A percentile compares a stretch with the other conserved stretches of the same genome.
Conservation (phyloP, 2,797 vertebrate species). For the Pyrocephalus nanus region DNA sequence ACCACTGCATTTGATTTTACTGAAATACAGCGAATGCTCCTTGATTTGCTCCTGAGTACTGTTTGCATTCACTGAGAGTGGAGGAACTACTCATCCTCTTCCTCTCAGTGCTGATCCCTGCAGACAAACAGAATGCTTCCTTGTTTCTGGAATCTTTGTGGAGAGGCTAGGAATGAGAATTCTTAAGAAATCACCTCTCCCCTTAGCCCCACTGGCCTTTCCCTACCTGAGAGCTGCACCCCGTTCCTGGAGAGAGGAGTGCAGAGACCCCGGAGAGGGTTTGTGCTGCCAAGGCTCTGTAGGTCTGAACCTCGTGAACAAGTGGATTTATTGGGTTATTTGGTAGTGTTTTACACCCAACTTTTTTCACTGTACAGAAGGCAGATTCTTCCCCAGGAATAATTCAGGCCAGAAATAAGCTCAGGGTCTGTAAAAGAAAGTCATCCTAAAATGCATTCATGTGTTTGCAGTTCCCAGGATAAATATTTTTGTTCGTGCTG, state of each 20-base stretch:
- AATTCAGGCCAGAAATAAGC: not conserved
- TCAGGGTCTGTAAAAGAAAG: not conserved
- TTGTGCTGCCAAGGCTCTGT: accelerated
- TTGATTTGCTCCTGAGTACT: not conserved
- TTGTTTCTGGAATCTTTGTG: not conserved
- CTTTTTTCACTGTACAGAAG: not conserved
- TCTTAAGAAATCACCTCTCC: not conserved
- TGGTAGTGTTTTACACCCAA: not conserved
- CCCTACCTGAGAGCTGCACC: not conserved
- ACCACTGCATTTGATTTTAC: accelerated
- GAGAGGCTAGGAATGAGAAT: not conserved
- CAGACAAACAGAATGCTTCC: not conserved
- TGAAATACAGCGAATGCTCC: not conserved
- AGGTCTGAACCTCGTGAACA: not conserved
- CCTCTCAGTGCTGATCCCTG: accelerated
- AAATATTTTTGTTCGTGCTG: not conserved
- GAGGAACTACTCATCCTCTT: not conserved
- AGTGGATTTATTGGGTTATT: not conserved
- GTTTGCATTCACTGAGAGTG: not conserved
- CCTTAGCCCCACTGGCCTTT: not conserved
- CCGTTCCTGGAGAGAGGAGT: not conserved
- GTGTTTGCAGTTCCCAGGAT: not conserved
- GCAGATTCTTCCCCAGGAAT: not conserved
- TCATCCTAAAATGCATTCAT: accelerated
- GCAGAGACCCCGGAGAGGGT: accelerated